Evolutionary conservation across 2,888 invertebrate genomes (phyloP).

Genomic region (Ctena decussata): DNA sequence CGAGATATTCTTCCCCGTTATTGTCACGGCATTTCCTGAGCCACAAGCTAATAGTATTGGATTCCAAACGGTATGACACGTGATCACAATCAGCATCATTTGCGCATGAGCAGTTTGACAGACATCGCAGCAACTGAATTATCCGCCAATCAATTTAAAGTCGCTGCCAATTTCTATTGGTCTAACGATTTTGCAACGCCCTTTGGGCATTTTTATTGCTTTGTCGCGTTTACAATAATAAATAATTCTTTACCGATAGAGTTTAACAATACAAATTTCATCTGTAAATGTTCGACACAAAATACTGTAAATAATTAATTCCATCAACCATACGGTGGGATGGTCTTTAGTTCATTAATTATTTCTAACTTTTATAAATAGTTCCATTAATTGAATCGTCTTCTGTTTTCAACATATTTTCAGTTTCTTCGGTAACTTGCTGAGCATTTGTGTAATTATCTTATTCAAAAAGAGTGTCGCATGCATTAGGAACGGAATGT

Average conservation of each 20-base stretch:
- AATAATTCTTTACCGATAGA: neutral
- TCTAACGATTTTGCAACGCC: neutral
- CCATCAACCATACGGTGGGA: neutral
- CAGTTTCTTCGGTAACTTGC: neutral
- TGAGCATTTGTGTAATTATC: no score
- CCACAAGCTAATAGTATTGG: conserved; percentile 1
- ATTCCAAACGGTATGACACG: neutral
- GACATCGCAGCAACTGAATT: neutral
- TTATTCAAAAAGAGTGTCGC: no score
- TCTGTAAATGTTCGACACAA: conserved; percentile 1
- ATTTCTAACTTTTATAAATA: conserved; percentile 3
- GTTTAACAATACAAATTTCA: neutral
- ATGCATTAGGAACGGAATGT: no score
- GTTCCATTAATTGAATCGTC: neutral
- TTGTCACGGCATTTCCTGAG: conserved; percentile 2
- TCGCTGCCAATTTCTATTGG: neutral
- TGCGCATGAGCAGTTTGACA: neutral
- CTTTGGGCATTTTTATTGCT: neutral
- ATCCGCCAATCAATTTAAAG: neutral
- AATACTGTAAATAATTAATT: conserved; percentile 4
- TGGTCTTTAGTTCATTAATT: conserved; percentile 4
- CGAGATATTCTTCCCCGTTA: neutral
- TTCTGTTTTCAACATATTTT: neutral
- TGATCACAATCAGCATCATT: neutral
- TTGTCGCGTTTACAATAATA: neutral